A percentile compares a stretch with the other conserved stretches of the same genome.
phyloP scores from a whole-genome alignment of 2,113 vertebrate species.

The Tiliqua scincoides region DNA sequence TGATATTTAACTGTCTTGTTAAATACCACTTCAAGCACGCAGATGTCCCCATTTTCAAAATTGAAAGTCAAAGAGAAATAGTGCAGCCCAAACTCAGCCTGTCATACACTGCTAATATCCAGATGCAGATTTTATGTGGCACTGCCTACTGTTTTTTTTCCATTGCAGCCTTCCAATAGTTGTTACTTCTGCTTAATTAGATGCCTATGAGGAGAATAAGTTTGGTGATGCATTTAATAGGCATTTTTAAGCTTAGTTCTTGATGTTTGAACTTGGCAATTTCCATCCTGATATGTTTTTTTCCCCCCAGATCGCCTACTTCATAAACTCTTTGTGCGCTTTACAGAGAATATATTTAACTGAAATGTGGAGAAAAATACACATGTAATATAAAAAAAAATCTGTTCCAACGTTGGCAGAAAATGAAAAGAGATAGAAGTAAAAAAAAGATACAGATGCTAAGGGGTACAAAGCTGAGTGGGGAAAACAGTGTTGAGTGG shows the following conservation, averaged over 20 bases:
- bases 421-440: background rate
- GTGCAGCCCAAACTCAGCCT: background rate
- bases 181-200: background rate
- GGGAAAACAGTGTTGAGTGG: background rate
- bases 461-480: background rate
- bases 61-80: background rate
- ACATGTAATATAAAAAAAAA: background rate
- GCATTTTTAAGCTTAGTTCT: rapidly evolving
- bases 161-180: slow-evolving; percentile 2
- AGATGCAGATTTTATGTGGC: background rate
- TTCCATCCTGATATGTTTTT: background rate
- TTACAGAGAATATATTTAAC: background rate
- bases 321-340: background rate
- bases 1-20: background rate
- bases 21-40: slow-evolving; percentile 17
- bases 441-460: background rate
- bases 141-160: background rate
- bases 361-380: background rate
- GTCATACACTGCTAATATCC: background rate
- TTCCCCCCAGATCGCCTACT: background rate
- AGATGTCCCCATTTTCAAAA: background rate
- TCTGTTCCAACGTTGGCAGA: too few relatives aligned
- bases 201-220: slow-evolving; percentile 6
- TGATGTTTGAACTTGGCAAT: background rate
- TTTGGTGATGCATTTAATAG: background rate